phyloP scores from a whole-genome alignment of 2,888 invertebrate genomes.

The Tillus elongatus region DNA sequence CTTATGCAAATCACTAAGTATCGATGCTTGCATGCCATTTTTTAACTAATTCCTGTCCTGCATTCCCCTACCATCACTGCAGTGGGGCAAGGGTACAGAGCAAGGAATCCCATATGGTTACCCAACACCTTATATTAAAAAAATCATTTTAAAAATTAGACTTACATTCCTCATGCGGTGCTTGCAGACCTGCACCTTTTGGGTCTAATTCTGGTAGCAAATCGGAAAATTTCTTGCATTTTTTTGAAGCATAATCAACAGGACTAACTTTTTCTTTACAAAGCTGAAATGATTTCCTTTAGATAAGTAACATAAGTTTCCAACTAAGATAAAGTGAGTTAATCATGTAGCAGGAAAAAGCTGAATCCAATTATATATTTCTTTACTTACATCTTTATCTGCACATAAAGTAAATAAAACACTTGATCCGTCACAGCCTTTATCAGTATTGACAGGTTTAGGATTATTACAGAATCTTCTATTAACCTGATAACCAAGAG shows the following conservation, averaged over 20 bases:
- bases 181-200: slow-evolving; percentile 61
- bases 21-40: too few species aligned
- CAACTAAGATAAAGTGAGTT: not conserved
- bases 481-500: slow-evolving; percentile 52
- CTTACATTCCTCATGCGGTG: slow-evolving; percentile 59
- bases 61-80: too few species aligned
- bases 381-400: slow-evolving; percentile 48
- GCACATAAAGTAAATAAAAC: slow-evolving; percentile 59
- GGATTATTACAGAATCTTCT: slow-evolving; percentile 51
- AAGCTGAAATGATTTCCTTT: slow-evolving; percentile 24
- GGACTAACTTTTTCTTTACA: slow-evolving; percentile 45
- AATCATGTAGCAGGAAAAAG: slow-evolving; percentile 1
- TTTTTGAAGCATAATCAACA: slow-evolving; percentile 52
- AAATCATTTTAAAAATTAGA: slow-evolving; percentile 6
- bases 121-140: not conserved
- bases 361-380: slow-evolving; percentile 7
- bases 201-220: slow-evolving; percentile 53
- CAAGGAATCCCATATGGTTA: too few species aligned
- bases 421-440: slow-evolving; percentile 53
- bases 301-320: not conserved
- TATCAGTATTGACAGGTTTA: slow-evolving; percentile 43
- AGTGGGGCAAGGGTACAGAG: too few species aligned
- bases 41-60: too few species aligned
- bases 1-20: too few species aligned
- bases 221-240: slow-evolving; percentile 55